Evolutionary conservation across 2,113 vertebrate species (phyloP), one percentile per base, ranked within the genome.

Genomic region (Gallinago undulata): DNA sequence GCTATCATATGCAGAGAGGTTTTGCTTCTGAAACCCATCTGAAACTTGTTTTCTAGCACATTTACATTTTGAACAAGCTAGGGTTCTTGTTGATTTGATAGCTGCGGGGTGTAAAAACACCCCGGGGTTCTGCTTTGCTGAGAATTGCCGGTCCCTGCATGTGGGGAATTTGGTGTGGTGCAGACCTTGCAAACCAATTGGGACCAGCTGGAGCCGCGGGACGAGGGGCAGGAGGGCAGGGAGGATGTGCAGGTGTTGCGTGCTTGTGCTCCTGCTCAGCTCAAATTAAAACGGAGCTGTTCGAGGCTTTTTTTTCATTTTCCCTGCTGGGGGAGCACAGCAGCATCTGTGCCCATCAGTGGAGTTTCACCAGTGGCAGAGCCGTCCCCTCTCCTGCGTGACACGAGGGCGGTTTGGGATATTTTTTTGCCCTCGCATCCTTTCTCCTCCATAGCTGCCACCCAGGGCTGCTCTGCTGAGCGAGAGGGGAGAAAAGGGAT

Each of bases 281-380:
- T 47, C n/a, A 19, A 53, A 9, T 41, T 6, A 12, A 69, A 80
- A 5, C 18, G 2, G 59, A 77, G 33, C 50, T 2, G 0, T 15
- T 14, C 3, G 1, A 47, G 59, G 51, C 66, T 87, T 57, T 72
- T 9, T 16, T 47, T 93, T 15, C 0, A 6, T 62, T 67, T 84
- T 84, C 19, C 33, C 60, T 59, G 74, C 70, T 18, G 48, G n/a
- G 43, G 48, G 19, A 70, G 35, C 59, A 7, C 57, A 53, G 45
- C 55, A 63, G 53, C 6, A 2, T 17, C 55, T 25, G 35, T n/a
- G 75, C 7, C 0, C 2, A 0, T 7, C 1, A 2, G 50, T 13
- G 55, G 30, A 19, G 57, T 23, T 35, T 6, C 31, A 31, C 64
- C 1, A 6, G 19, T 14, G 43, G n/a, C 28, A 8, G 33, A 43